A percentile compares a stretch with the other conserved stretches of the same genome.
Evolutionary conservation across 2,797 vertebrate genomes (phyloP).

Genomic region (Halcyon leucocephala): DNA sequence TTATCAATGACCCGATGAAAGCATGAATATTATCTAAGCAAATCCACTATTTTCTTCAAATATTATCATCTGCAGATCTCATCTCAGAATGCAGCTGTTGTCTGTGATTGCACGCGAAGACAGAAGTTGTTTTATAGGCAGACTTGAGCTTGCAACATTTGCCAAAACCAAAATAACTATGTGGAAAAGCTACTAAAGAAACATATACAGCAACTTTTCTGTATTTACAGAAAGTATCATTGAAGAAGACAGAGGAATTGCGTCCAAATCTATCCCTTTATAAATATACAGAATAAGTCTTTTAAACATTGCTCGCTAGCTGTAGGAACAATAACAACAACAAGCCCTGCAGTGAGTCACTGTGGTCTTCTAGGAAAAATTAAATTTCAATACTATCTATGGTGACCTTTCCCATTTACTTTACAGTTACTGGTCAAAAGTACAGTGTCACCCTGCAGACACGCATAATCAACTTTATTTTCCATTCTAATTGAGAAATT

Average conservation of each 20-base stretch:
- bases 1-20: slow-evolving; percentile 48
- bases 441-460: slow-evolving; percentile 67
- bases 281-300: not conserved
- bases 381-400: slow-evolving; percentile 62
- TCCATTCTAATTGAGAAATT: slow-evolving; percentile 73
- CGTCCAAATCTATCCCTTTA: not conserved
- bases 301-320: not conserved
- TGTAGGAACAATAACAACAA: not conserved
- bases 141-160: not conserved
- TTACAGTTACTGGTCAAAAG: slow-evolving; percentile 69
- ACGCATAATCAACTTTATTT: slow-evolving; percentile 75
- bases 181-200: not conserved
- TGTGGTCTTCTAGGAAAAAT: slow-evolving; percentile 49
- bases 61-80: slow-evolving; percentile 3
- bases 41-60: slow-evolving; percentile 31
- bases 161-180: not conserved
- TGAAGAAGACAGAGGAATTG: not conserved
- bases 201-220: not conserved
- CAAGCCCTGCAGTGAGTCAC: not conserved
- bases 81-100: not conserved
- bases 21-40: slow-evolving; percentile 47
- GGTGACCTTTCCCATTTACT: slow-evolving; percentile 70
- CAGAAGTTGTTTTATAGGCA: not conserved
- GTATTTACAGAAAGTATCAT: not conserved
- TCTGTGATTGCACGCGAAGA: not conserved